These are phyloP conservation scores for Holcopasites calliopsidis DNA, from an alignment of 1,140 invertebrate genomes.

Conservation along the genomic window DNA sequence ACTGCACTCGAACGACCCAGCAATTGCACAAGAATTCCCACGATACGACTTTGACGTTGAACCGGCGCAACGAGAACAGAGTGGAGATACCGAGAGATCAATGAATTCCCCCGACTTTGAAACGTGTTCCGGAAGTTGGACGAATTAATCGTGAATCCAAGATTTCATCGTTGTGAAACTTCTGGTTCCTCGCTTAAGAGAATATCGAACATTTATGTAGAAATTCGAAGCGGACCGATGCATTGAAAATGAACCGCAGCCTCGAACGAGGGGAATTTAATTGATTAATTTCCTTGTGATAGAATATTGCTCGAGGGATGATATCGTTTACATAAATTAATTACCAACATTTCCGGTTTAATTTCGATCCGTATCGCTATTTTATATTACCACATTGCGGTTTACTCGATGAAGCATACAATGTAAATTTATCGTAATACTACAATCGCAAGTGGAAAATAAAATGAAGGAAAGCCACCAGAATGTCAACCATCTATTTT, in stretches of 20 bases:
- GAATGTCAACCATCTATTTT: too few relatives aligned
- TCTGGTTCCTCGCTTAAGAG: too few relatives aligned
- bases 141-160: conserved; percentile 4
- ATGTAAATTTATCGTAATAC: not conserved
- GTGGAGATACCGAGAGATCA: not conserved
- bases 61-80: not conserved
- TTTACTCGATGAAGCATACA: not conserved
- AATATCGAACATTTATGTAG: not conserved
- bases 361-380: not conserved
- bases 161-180: conserved; percentile 7
- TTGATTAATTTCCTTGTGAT: not conserved
- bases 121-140: conserved; percentile 9
- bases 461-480: too few relatives aligned
- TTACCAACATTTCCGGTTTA: not conserved
- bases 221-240: too few relatives aligned
- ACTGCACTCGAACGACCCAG: not conserved
- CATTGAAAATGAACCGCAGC: not conserved
- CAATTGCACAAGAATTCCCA: conserved; percentile 21
- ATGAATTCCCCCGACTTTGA: conserved; percentile 5
- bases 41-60: not conserved
- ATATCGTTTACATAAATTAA: not conserved
- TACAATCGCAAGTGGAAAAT: not conserved
- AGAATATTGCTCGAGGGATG: not conserved
- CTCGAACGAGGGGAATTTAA: too few relatives aligned
- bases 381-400: not conserved